phyloP scores from a whole-genome alignment of 2,113 vertebrate genomes.

The Phaetusa simplex region DNA sequence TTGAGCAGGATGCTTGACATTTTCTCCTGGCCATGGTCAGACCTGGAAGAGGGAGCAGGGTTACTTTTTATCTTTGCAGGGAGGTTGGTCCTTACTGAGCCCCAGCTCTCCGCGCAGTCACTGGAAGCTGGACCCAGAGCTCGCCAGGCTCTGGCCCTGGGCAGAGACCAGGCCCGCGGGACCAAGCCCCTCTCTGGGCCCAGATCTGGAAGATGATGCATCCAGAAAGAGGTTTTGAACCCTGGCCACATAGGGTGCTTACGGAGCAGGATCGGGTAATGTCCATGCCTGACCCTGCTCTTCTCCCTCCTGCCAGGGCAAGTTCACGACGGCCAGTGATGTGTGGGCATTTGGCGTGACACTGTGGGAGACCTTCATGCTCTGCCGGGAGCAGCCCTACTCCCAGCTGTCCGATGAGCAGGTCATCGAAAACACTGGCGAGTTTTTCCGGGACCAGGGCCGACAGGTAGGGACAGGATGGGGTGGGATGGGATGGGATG shows the following conservation, averaged over 20 bases:
- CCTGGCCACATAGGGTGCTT: neutral
- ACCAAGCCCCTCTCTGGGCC: neutral
- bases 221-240: neutral
- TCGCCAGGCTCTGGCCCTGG: neutral
- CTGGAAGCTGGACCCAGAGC: neutral
- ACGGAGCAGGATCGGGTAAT: neutral
- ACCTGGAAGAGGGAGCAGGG: neutral
- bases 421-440: constrained; percentile 97
- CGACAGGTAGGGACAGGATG: constrained; percentile 78
- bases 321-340: constrained; percentile 96
- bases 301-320: constrained; percentile 80
- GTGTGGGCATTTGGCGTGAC: constrained; percentile 96
- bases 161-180: neutral
- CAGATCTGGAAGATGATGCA: neutral
- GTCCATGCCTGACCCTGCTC: neutral
- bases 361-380: constrained; percentile 92
- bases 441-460: constrained; percentile 94
- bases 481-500: neutral
- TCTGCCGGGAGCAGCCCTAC: constrained; percentile 94
- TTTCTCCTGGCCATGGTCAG: neutral
- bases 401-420: constrained; percentile 93
- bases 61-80: neutral
- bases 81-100: neutral
- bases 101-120: neutral
- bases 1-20: accelerated